phyloP scores from a whole-genome alignment of 2,797 vertebrate genomes.

The Sebastes paucispinis region DNA sequence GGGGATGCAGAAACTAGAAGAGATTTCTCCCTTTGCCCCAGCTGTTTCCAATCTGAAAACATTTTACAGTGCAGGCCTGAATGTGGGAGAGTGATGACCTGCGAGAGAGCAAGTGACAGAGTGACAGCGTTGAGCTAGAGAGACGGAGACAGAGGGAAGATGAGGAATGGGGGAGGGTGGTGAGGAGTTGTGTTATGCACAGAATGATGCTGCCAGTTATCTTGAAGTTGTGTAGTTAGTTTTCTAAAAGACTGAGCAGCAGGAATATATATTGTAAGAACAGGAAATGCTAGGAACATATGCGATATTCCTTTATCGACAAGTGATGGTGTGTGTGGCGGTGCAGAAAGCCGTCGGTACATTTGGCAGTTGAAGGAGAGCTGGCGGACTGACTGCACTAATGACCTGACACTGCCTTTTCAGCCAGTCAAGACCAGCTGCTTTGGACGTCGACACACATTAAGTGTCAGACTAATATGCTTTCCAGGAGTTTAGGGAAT shows the following conservation, averaged over 20 bases:
- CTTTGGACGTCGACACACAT: constrained; percentile 74
- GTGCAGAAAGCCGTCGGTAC: constrained; percentile 57
- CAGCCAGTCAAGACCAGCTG: constrained; percentile 76
- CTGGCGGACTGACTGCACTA: constrained; percentile 70
- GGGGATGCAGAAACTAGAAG: constrained; percentile 31
- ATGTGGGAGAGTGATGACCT: constrained; percentile 77
- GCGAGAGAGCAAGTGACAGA: constrained; percentile 70
- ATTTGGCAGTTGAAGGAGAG: constrained; percentile 72
- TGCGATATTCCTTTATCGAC: constrained; percentile 54
- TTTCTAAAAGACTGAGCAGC: constrained; percentile 23
- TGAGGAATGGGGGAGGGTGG: constrained; percentile 39
- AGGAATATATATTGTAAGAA: constrained; percentile 3
- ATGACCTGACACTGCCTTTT: constrained; percentile 79
- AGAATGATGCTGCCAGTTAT: constrained; percentile 27
- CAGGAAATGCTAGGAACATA: constrained; percentile 24
- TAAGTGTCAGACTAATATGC: constrained; percentile 78
- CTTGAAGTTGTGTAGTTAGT: constrained; percentile 13
- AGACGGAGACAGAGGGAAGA: constrained; percentile 57
- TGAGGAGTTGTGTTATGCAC: constrained; percentile 5
- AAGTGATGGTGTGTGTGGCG: constrained; percentile 13
- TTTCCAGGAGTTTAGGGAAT: constrained; percentile 77
- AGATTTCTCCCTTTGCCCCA: constrained; percentile 55
- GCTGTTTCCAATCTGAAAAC: constrained; percentile 71
- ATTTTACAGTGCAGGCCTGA: constrained; percentile 62
- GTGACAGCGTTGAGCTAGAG: constrained; percentile 66